These are phyloP conservation scores for Ricordea florida DNA, from an alignment of 92 coral and sea anemone species.

Conservation along the genomic window DNA sequence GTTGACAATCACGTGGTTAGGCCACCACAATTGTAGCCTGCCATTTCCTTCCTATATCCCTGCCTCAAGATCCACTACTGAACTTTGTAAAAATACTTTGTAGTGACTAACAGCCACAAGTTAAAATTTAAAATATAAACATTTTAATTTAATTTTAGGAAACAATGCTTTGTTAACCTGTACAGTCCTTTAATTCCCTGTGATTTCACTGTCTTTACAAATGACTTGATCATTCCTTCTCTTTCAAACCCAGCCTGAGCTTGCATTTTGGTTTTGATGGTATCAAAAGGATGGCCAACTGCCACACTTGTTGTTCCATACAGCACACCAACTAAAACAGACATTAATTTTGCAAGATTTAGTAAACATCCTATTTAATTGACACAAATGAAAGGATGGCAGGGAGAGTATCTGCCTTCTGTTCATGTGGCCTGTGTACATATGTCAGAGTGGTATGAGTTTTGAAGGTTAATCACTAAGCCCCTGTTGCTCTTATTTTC, in stretches of 20 bases:
- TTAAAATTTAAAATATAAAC: background rate
- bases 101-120: no score
- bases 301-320: slow-evolving; percentile 94
- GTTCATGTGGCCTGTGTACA: no score
- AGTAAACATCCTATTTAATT: background rate
- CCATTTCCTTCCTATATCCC: no score
- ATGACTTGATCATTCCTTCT: slow-evolving; percentile 75
- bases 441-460: no score
- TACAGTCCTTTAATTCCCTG: slow-evolving; percentile 87
- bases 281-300: slow-evolving; percentile 91
- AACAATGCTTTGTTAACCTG: slow-evolving; percentile 34
- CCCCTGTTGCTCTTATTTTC: no score
- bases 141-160: background rate
- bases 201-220: slow-evolving; percentile 69
- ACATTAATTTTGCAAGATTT: background rate
- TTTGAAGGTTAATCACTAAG: no score
- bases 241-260: slow-evolving; percentile 87
- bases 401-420: no score
- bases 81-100: no score
- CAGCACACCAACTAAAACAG: slow-evolving; percentile 74
- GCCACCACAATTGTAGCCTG: no score
- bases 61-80: no score
- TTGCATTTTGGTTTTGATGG: slow-evolving; percentile 91
- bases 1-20: no score
- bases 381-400: background rate